Percentiles rank a stretch among this genome's conserved stretches.
These are phyloP conservation scores for Nebria ingens DNA, from an alignment of 1,140 invertebrate genomes.

Conservation along the genomic window DNA sequence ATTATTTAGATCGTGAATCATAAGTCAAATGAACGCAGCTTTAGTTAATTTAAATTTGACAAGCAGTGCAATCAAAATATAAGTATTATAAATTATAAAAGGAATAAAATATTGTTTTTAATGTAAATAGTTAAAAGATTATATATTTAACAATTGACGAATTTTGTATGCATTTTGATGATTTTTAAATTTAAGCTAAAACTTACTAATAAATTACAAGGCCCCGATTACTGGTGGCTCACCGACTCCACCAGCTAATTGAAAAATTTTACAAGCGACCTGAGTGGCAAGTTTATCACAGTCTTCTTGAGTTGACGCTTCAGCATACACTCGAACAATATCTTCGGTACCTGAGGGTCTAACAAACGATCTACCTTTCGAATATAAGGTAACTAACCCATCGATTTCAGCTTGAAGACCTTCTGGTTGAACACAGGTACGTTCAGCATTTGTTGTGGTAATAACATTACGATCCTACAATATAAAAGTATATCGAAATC, in stretches of 20 bases:
- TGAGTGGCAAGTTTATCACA: conserved; percentile 63
- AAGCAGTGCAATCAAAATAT: no score
- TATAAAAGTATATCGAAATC: no score
- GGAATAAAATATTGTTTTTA: no score
- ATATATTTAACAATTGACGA: no score
- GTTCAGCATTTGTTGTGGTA: conserved; percentile 76
- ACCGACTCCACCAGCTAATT: conserved; percentile 64
- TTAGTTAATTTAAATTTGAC: no score
- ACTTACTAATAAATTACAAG: neutral
- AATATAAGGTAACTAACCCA: conserved; percentile 53
- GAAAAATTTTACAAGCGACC: conserved; percentile 63
- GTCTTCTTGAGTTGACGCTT: conserved; percentile 68
- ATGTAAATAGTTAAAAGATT: no score
- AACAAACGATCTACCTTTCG: conserved; percentile 75
- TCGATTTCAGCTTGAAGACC: conserved; percentile 80
- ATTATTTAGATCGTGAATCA: no score
- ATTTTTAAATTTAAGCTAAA: neutral
- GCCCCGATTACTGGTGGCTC: conserved; percentile 34
- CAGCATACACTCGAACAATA: conserved; percentile 90
- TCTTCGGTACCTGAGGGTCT: conserved; percentile 97
- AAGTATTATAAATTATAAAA: no score
- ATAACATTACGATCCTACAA: conserved; percentile 72
- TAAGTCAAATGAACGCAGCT: no score
- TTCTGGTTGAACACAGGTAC: conserved; percentile 61
- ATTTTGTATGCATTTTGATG: neutral